These are phyloP conservation scores for Halocaridina rubra DNA, from an alignment of 2,888 invertebrate genomes.

Conservation along the genomic window DNA sequence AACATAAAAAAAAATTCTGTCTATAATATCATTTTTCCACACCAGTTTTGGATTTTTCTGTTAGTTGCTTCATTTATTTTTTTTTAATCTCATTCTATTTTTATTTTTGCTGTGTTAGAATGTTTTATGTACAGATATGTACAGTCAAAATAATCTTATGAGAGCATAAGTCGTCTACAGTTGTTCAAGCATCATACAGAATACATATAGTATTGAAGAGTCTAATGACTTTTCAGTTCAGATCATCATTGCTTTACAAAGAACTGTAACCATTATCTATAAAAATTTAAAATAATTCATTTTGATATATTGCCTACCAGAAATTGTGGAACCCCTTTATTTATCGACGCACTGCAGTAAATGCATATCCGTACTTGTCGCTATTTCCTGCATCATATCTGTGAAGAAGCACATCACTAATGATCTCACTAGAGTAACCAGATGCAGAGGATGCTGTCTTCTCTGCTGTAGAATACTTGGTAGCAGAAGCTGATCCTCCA, in stretches of 20 bases:
- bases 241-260: not conserved
- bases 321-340: not conserved
- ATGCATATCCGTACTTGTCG: slow-evolving; percentile 45
- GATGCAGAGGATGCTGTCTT: not conserved
- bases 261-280: no score
- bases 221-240: not conserved
- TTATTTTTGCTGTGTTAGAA: not conserved
- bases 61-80: slow-evolving; percentile 1
- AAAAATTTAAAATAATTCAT: no score
- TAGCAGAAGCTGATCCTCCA: not conserved
- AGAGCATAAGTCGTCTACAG: no score
- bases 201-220: no score
- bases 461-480: not conserved
- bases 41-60: not conserved
- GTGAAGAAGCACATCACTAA: slow-evolving; percentile 51
- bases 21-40: not conserved
- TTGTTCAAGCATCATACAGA: no score
- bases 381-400: slow-evolving; percentile 11
- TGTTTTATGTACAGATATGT: not conserved
- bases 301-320: no score
- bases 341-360: slow-evolving; percentile 35
- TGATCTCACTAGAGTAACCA: slow-evolving; percentile 18
- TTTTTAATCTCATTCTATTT: not conserved
- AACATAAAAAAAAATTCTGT: no score
- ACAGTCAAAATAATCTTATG: no score